Base-by-base conservation (phyloP, 2,888 invertebrate genomes). In the Oscheius sp. region DNA sequence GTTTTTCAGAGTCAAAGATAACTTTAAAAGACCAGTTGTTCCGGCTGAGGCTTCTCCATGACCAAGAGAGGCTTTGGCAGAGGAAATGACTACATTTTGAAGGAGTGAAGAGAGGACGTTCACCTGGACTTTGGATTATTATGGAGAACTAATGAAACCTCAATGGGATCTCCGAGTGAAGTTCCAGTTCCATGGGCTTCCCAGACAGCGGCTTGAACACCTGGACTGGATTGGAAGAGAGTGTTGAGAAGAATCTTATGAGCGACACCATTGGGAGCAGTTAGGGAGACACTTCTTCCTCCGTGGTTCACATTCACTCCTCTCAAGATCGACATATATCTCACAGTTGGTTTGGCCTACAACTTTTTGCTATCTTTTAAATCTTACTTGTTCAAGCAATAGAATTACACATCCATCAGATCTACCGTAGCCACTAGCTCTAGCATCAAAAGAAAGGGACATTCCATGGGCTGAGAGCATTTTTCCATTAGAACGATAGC, bases 381-480 rank as follows among this genome's bases (percentile, higher is more conserved):
- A 31, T 46, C 15, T 65, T 3, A 72, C 76, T 4, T 79, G 67
- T 65, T 87, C 87, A 31, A 87, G 55, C 25, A 87, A 69, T 6
- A 87, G 69, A n/a, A 80, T 83, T 0, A 85, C 87, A 58, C 82
- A 83, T 0, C 87, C 87, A 65, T 88, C 88, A 4, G 84, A 82
- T 57, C 87, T 72, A n/a, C 84, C 87, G 71, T 87, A 88, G 17
- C 88, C 88, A 61, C 82, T 77, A 5, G 88, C 87, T 23, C 76
- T 64, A 0, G 76, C 79, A 66, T 87, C 87, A 69, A 88, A 88
- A 12, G 85, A 80, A 17, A 82, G 72, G 65, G 86, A 87, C 50
- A 76, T 80, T 46, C 87, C 87, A 23, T 86, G 82, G 6, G 76
- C 71, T 0, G 86, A 82, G 1, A 87, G 72, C 82, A 87, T 82